These are phyloP conservation scores for Butorides virescens DNA, from an alignment of 2,113 vertebrate genomes.

Conservation along the genomic window DNA sequence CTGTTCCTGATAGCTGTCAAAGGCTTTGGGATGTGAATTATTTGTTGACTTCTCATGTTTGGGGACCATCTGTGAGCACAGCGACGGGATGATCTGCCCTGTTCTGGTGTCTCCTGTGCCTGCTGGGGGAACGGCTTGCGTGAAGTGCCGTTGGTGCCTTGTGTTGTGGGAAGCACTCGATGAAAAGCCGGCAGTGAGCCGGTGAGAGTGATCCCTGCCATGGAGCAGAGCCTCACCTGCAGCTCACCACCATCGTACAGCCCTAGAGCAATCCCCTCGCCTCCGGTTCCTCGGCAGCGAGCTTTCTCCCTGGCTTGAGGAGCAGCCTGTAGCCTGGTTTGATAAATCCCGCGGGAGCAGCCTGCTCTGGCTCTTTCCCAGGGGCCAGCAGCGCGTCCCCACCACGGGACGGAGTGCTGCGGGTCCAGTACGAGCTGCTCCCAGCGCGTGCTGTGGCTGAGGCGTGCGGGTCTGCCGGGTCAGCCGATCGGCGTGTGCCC, in stretches of 20 bases:
- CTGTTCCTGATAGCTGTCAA: neutral
- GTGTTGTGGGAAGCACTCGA: neutral
- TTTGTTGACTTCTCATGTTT: neutral
- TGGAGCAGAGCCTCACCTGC: neutral
- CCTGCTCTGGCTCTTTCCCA: neutral
- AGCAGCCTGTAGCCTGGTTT: neutral
- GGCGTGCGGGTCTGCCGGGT: fast-evolving
- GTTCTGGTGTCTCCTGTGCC: neutral
- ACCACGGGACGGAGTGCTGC: fast-evolving
- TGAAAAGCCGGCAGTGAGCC: neutral
- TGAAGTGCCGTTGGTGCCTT: neutral
- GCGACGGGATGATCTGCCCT: neutral
- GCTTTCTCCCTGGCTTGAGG: neutral
- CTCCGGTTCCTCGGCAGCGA: neutral
- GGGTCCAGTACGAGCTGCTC: fast-evolving
- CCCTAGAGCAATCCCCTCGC: neutral
- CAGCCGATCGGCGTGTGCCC: fast-evolving
- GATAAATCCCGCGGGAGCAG: neutral
- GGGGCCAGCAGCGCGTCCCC: neutral
- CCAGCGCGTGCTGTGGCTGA: neutral
- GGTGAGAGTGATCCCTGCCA: neutral
- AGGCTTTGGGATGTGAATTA: neutral
- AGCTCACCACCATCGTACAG: fast-evolving
- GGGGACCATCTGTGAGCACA: neutral
- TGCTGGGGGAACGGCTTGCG: neutral